phyloP scores from a whole-genome alignment of 2,888 invertebrate species.

The Cataglyphis cursor region DNA sequence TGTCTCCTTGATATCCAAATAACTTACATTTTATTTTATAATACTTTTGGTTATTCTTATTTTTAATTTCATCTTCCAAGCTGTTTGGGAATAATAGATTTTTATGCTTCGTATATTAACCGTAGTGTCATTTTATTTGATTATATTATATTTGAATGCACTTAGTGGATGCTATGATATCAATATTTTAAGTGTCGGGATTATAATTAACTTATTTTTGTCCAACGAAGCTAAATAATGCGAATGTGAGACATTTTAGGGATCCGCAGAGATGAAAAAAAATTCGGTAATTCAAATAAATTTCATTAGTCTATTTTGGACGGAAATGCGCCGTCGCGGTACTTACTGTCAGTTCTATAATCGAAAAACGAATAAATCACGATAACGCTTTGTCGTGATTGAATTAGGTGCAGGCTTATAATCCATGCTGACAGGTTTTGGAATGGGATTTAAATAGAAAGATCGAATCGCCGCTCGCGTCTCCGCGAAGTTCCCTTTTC shows the following conservation, averaged over 20 bases:
- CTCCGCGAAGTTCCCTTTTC: slow-evolving; percentile 4
- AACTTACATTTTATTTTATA: background rate
- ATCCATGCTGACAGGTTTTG: slow-evolving; percentile 35
- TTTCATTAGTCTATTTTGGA: slow-evolving; percentile 44
- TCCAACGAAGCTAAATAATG: background rate
- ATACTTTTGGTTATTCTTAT: background rate
- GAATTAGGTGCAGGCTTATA: slow-evolving; percentile 49
- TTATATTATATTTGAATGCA: slow-evolving; percentile 27
- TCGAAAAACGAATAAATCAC: slow-evolving; percentile 45
- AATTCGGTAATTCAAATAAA: slow-evolving; percentile 27
- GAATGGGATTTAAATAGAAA: slow-evolving; percentile 51
- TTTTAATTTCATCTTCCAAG: background rate
- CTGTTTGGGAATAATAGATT: background rate
- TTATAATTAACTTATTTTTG: slow-evolving; percentile 18
- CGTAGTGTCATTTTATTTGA: background rate
- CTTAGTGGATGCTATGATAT: background rate
- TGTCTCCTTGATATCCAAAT: background rate
- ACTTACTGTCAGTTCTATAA: slow-evolving; percentile 45
- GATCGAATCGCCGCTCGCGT: slow-evolving; percentile 30
- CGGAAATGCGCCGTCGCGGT: background rate
- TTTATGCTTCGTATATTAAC: slow-evolving; percentile 1
- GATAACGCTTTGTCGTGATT: slow-evolving; percentile 12
- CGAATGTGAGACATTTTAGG: background rate
- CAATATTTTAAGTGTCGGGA: background rate
- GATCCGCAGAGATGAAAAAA: background rate